Evolutionary conservation across 2,888 invertebrate species (phyloP), one percentile per base, ranked within the genome.

Genomic region (Coleophora deauratella): DNA sequence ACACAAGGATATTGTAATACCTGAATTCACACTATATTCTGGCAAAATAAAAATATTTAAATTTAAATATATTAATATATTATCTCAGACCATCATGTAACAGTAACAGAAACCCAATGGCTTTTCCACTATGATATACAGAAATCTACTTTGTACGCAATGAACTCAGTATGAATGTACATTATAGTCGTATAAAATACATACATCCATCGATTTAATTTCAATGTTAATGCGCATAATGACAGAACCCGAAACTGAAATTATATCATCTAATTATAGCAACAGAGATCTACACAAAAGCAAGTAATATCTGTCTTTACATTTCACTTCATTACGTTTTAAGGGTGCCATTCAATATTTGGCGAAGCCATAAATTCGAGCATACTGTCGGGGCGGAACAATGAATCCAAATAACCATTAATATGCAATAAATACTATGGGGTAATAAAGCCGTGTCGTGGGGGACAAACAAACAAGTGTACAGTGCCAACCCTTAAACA

Each of bases 371-470:
- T 84, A 81, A 84, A 84, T 81, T 82, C 74, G 69, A 82, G 76
- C 84, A 81, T 82, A 84, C 85, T 81, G 85, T 74, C 67, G 65
- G 66, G 67, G 66, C 72, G 64, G 74, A 73, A 85, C 84, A 85
- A 85, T 84, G 82, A 81, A 78, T 79, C 82, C 73, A 82, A 85
- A 85, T 85, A 85, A 85, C 85, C 82, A 85, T 85, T 85, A 85
- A 85, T 85, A 85, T 81, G 84, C 82, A 84, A 85, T 85, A 85
- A 85, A 85, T 85, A 82, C 80, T 79, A 77, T 74, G 73, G 85
- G 78, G 82, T 65, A 77, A 79, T 78, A 82, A 78, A 76, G 64
- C 69, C 68, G 66, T 76, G 72, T 70, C 68, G 68, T 60, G 66
- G 80, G 81, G 84, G 66, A 72, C 79, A 81, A 82, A 82, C 77